A percentile compares a stretch with the other conserved stretches of the same genome.
These are phyloP conservation scores for Chionodraco myersi DNA, from an alignment of 2,113 vertebrate genomes.

Conservation along the genomic window DNA sequence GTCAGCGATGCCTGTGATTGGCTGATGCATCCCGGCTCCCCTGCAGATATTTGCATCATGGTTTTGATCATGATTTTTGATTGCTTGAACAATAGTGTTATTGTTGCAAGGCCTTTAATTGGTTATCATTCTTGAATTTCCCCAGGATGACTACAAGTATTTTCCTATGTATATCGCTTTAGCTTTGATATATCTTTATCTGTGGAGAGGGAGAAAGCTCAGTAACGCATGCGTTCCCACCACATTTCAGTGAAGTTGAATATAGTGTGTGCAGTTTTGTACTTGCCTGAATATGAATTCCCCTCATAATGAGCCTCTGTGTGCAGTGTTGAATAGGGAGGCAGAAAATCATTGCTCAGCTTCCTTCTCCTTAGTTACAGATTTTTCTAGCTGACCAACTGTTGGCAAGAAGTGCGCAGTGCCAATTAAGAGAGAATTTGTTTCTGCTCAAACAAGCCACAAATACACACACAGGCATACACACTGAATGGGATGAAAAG, in stretches of 20 bases:
- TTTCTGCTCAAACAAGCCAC: constrained; percentile 67
- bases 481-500: constrained; percentile 73
- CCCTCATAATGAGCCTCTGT: constrained; percentile 71
- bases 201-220: not conserved
- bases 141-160: no score
- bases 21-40: constrained; percentile 51
- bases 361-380: constrained; percentile 70
- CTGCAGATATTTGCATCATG: constrained; percentile 51
- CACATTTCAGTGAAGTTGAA: constrained; percentile 22
- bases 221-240: constrained; percentile 20
- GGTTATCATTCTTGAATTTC: not conserved
- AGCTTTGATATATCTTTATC: not conserved
- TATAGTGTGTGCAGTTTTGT: constrained; percentile 25
- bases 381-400: constrained; percentile 77
- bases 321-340: constrained; percentile 59
- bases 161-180: not conserved
- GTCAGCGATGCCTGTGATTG: constrained; percentile 76
- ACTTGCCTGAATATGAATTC: constrained; percentile 65
- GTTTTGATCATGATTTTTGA: constrained; percentile 40
- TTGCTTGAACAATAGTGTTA: constrained; percentile 21
- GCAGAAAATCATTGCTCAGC: constrained; percentile 71
- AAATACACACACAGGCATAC: constrained; percentile 37
- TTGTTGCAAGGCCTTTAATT: not conserved
- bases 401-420: constrained; percentile 72
- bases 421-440: constrained; percentile 80